Evolutionary conservation across 2,113 vertebrate genomes (phyloP), one percentile per base, ranked within the genome.

Genomic region (Tachysurus fulvidraco): DNA sequence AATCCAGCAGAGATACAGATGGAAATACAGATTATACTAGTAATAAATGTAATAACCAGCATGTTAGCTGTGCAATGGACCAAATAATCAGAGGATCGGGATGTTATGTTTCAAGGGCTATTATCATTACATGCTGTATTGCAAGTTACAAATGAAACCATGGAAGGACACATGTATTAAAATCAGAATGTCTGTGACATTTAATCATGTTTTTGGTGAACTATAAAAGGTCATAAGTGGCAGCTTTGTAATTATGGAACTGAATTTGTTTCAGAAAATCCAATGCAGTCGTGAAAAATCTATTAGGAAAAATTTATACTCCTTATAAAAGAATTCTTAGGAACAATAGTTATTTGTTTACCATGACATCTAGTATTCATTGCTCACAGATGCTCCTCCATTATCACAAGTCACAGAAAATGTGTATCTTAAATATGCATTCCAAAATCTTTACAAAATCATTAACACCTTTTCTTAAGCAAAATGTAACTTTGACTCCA

Each of bases 131-230:
- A 2, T 78, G 74, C 50, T 54, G 25, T 52, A 77, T 77, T 77
- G 23, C 4, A 11, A 23, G 50, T 77, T 78, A 54, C 25, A 28
- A 25, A 52, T 78, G 5, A 74, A 74, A 44, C 41, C 71, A 78
- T 78, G 7, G 41, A 74, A 23, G 4, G 50, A 78, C 46, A 52
- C 3, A n/a, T n/a, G 74, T 28, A 77, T 77, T 77, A 8, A 46
- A 54, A 16, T n/a, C 25, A n/a, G 13, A 52, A 50, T 16, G 11
- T 5, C 73, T 76, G 71, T 44, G 73, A 76, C 73, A 76, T 78
- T 78, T 54, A 78, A n/a, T 54, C n/a, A 78, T 54, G 74, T 78
- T 54, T 54, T 8, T 78, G 74, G 50, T 55, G 50, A 30, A 78
- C 25, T 11, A 52, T 52, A 23, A 76, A 76, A 76, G 73, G 23